Base-by-base conservation (phyloP, 2,113 vertebrate genomes). In the Dolichallabes microphthalmus region DNA sequence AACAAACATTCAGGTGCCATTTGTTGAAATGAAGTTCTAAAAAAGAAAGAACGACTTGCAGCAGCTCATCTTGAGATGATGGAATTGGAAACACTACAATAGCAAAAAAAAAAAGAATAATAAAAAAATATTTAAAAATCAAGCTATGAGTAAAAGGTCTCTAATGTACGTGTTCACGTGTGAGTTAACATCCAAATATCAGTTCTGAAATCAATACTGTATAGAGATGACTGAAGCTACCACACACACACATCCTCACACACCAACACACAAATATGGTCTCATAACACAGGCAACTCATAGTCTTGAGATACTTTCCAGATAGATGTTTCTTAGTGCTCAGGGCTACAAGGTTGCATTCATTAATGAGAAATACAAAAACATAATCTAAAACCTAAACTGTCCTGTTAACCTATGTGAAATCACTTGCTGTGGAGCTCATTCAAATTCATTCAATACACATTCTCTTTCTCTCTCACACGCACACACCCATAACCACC, bases 1-100 rank as follows among this genome's bases (percentile, higher is more conserved):
- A 74, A 90, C 22, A 74, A 89, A 90, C 83, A 89, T 89, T 90
- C 88, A 85, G 85, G 86, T 88, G 86, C 80, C 84, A 86, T 86
- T 88, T 35, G 57, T 84, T 88, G 55, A 74, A 79, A 86, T 2
- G 0, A 78, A 30, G 30, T 35, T 39, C 4, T 30, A 82, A 82
- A 86, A 85, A 82, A 76, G 85, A 80, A 88, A 89, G 81, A 87
- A 82, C 75, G 71, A 87, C 88, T 87, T 90, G 83, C 57, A 68
- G 82, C 73, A 83, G 80, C 84, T 86, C 73, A 68, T 81, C 73
- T 68, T 25, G 30, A 78, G 27, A 78, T 35, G 55, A 76, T 19
- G 6, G 71, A 76, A 53, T 15, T 15, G n/a, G 73, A 76, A 76
- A 76, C 50, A 7, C 13, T 55, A 76, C 50, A 55, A 76, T 3